phyloP scores from a whole-genome alignment of 1,140 invertebrate species.

The Trypoxylus dichotomus region DNA sequence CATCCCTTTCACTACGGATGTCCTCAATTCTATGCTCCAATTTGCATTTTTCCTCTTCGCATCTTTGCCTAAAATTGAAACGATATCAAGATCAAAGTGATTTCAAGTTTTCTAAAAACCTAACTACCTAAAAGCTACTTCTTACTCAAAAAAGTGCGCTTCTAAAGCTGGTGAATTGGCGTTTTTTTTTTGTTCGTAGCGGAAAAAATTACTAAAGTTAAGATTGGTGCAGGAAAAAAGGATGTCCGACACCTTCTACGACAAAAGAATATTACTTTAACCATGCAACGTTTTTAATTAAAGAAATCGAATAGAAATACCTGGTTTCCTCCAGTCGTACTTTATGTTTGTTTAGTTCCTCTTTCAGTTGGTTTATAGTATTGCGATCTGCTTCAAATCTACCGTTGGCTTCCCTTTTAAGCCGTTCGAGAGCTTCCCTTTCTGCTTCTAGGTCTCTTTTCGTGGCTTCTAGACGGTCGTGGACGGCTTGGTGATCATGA shows the following conservation, averaged over 20 bases:
- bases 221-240: background rate
- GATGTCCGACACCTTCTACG: background rate
- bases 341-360: slow-evolving; percentile 70
- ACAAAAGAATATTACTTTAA: background rate
- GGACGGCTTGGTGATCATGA: slow-evolving; percentile 80
- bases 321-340: slow-evolving; percentile 70
- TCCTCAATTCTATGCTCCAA: slow-evolving; percentile 72
- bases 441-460: slow-evolving; percentile 73
- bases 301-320: slow-evolving; percentile 49
- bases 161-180: no score
- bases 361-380: slow-evolving; percentile 70
- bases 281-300: background rate
- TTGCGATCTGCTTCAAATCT: slow-evolving; percentile 72
- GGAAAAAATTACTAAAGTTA: background rate
- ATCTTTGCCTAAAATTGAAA: slow-evolving; percentile 53
- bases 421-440: slow-evolving; percentile 67
- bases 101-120: background rate
- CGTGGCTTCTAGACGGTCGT: slow-evolving; percentile 71
- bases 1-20: slow-evolving; percentile 70
- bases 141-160: background rate
- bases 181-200: background rate
- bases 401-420: slow-evolving; percentile 67
- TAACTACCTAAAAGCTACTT: background rate
- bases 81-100: background rate
- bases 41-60: slow-evolving; percentile 72